Base-by-base conservation (phyloP, 2,113 vertebrate genomes). In the Tringa solitaria region DNA sequence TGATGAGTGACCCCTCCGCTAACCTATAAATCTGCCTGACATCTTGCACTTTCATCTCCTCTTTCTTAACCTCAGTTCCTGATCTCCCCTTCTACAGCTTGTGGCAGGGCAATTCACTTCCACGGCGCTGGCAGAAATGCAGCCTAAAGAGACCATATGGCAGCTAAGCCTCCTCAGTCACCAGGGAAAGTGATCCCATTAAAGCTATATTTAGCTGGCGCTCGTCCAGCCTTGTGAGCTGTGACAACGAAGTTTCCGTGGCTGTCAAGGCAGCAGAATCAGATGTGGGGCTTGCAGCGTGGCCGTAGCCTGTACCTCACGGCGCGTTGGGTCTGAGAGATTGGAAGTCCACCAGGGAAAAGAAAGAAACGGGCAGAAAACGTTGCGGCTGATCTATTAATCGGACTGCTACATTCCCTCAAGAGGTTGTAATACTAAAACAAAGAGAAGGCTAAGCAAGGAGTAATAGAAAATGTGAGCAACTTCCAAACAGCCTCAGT, bases 141-240 rank as follows among this genome's bases (percentile, higher is more conserved):
- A 73, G 69, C 70, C 76, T 33, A 60, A 82, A 89, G 67, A 96
- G 72, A 89, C 67, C 70, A 97, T 88, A 95, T 93, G 95, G 91
- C 84, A 95, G 60, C 64, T 93, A 90, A 95, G 53, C 64, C 90
- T 51, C 83, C 67, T 90, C 70, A 92, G 41, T 35, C 95, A 77
- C 50, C 75, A 75, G 69, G 77, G 51, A 94, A 83, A 76, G 78
- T 16, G 10, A 97, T 92, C 89, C 68, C 53, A 90, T 95, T 97
- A 96, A 97, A 84, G 76, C 35, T 88, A 51, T 87, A 87, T 80
- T 84, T 96, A 86, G 82, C 56, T 97, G 94, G 85, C 88, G 63
- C 20, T 72, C 68, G 53, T 73, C 68, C 94, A 97, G 77, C 45
- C 50, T 65, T 73, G n/a, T 54, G n/a, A 91, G 64, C 82, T 60